Evolutionary conservation across 2,888 invertebrate species (phyloP).

Genomic region (Gryllus longicercus): DNA sequence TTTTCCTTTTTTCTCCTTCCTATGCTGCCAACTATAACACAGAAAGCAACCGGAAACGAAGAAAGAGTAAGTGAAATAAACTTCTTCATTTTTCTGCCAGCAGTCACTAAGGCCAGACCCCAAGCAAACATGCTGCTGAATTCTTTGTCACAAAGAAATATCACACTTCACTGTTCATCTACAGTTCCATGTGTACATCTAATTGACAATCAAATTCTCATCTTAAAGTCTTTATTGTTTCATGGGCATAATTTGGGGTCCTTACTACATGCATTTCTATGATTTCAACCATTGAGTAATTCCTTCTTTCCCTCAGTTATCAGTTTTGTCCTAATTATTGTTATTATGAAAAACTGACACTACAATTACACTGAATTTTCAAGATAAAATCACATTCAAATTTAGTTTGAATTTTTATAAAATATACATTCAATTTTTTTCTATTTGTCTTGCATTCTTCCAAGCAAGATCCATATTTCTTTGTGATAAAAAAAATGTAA

Average conservation of each 20-base stretch:
- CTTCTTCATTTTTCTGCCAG: conserved; percentile 39
- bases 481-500: conserved; percentile 7
- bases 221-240: too few species aligned
- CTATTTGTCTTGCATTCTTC: background rate
- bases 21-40: conserved; percentile 39
- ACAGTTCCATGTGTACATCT: too few species aligned
- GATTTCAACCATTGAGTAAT: background rate
- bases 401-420: conserved; percentile 22
- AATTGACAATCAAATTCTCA: too few species aligned
- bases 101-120: conserved; percentile 37
- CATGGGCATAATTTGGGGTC: background rate
- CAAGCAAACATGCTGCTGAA: background rate
- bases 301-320: too few species aligned
- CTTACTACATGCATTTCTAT: background rate
- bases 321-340: background rate
- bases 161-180: background rate
- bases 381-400: background rate
- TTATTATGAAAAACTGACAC: background rate
- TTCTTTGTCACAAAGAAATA: conserved; percentile 34
- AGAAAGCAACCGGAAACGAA: conserved; percentile 63
- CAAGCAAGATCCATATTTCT: background rate
- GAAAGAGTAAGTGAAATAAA: conserved; percentile 58
- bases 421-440: background rate
- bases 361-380: too few species aligned
- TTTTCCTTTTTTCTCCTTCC: conserved; percentile 35